Percentiles rank a stretch among this genome's conserved stretches.
phyloP scores from a whole-genome alignment of 2,888 invertebrate species.

The Balanococcus diminutus region DNA sequence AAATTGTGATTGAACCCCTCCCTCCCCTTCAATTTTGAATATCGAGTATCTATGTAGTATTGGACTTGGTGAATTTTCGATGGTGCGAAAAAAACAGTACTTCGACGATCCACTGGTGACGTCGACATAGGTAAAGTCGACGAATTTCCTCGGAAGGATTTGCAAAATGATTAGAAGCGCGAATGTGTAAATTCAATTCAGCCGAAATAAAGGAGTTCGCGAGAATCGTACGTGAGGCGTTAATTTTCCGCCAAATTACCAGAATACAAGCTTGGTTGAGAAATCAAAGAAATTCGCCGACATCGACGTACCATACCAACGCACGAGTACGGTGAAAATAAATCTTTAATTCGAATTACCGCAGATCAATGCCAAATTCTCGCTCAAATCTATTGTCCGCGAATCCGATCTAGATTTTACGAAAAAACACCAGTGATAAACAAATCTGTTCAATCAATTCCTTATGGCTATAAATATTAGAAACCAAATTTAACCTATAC shows the following conservation, averaged over 20 bases:
- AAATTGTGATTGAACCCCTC: too few species aligned
- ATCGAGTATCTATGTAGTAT: too few species aligned
- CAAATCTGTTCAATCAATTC: neutral
- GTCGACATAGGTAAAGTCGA: too few species aligned
- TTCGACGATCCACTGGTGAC: too few species aligned
- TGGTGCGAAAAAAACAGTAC: too few species aligned
- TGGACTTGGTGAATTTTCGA: too few species aligned
- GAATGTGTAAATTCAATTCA: too few species aligned
- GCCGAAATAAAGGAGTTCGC: too few species aligned
- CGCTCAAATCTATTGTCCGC: neutral
- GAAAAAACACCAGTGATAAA: neutral
- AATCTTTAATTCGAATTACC: neutral
- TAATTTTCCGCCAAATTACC: neutral
- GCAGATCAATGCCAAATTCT: constrained; percentile 14
- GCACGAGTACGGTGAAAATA: neutral
- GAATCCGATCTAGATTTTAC: neutral
- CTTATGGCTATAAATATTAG: neutral
- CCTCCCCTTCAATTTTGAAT: too few species aligned
- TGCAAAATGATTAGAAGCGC: neutral
- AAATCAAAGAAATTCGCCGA: neutral
- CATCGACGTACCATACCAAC: neutral
- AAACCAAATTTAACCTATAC: neutral
- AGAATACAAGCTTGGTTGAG: neutral
- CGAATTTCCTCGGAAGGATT: neutral
- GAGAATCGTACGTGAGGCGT: neutral